Base-by-base conservation (phyloP, 2,888 invertebrate genomes). In the Protophormia terraenovae region DNA sequence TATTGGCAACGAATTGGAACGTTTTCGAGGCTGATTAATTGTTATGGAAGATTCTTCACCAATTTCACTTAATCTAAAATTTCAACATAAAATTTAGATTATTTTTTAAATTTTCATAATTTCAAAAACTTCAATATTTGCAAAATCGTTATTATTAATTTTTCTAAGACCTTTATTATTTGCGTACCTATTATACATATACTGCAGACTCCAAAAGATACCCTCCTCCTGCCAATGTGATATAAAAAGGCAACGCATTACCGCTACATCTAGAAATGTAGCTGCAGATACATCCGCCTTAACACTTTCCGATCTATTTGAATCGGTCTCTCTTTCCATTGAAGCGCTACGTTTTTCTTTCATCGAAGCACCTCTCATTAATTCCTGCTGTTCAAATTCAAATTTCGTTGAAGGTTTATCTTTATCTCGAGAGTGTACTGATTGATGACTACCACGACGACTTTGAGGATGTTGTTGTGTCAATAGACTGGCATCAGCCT, bases 211-310 rank as follows among this genome's bases (percentile, higher is more conserved):
- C 99, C 99, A 99, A 92, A 97, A 97, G 12, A 99, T 96, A 0
- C 99, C 99, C 91, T 99, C 99, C 91, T 99, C 99, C 90, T 97
- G 96, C 99, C 99, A 99, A 90, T 98, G 98, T 0, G 97, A 95
- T 84, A 98, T 97, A 91, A 99, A 98, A 14, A 99, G 94, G 91
- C 99, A 99, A 71, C 99, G 94, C 75, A 99, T 93, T 0, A 99
- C 98, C 2, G 98, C 98, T 0, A 99, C 97, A 92, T 99, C 99
- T 77, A 99, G 94, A 92, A 98, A 99, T 1, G 98, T 98, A 0
- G 99, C 99, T 22, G 97, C 96, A 14, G 96, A 94, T 1, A 96
- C 94, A 93, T 97, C 95, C 29, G 89, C 90, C 75, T 91, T 92
- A 2, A 89, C 84, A 45, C 89, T 90, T 41, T 92, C 92, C 10